Percentiles rank a stretch among this genome's conserved stretches.
Evolutionary conservation across 2,888 invertebrate genomes (phyloP).

Genomic region (Halictus quadricinctus): DNA sequence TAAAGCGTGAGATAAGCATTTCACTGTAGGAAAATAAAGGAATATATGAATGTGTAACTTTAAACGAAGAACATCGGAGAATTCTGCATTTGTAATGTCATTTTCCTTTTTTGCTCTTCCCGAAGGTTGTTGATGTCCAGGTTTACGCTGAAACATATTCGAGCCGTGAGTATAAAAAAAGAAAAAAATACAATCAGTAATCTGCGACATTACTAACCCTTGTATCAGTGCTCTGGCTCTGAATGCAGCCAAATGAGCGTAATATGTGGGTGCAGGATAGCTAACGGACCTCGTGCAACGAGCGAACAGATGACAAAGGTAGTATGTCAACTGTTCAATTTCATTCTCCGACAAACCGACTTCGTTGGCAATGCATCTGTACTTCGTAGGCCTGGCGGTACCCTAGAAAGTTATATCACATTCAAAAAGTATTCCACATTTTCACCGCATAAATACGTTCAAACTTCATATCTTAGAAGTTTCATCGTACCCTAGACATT

Average conservation of each 20-base stretch:
- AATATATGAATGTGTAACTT: slow-evolving; percentile 60
- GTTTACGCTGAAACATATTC: slow-evolving; percentile 79
- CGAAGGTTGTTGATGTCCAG: slow-evolving; percentile 83
- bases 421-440: not conserved
- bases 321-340: slow-evolving; percentile 91
- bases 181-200: not conserved
- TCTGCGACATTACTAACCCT: slow-evolving; percentile 79
- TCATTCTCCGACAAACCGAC: slow-evolving; percentile 88
- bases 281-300: slow-evolving; percentile 93
- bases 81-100: slow-evolving; percentile 83
- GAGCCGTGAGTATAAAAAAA: not conserved
- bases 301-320: slow-evolving; percentile 93
- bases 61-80: slow-evolving; percentile 90
- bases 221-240: slow-evolving; percentile 85
- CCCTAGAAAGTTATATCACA: slow-evolving; percentile 83
- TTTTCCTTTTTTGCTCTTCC: slow-evolving; percentile 84
- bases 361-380: slow-evolving; percentile 93
- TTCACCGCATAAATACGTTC: not conserved
- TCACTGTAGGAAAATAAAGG: not conserved
- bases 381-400: slow-evolving; percentile 93
- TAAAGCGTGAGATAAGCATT: not conserved
- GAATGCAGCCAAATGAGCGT: slow-evolving; percentile 93
- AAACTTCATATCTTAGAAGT: not conserved
- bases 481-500: too few species aligned
- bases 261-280: slow-evolving; percentile 94